These are phyloP conservation scores for Corapipo altera DNA, from an alignment of 2,113 vertebrate genomes.

Conservation along the genomic window DNA sequence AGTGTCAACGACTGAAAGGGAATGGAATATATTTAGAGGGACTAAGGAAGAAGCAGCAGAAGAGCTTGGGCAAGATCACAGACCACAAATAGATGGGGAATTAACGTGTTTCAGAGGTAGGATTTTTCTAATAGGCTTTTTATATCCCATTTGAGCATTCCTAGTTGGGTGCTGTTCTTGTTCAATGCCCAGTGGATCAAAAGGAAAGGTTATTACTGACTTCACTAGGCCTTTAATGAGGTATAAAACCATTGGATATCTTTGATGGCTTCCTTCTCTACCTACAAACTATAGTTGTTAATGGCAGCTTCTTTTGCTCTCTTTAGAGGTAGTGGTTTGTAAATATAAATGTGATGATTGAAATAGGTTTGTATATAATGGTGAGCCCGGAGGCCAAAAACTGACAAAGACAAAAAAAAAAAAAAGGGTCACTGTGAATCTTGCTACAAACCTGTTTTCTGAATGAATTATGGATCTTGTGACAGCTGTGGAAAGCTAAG, in stretches of 20 bases:
- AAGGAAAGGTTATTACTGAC: neutral
- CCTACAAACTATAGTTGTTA: neutral
- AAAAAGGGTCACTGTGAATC: neutral
- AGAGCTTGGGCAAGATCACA: neutral
- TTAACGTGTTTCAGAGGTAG: neutral
- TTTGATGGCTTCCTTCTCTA: neutral
- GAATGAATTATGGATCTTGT: neutral
- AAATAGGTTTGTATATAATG: neutral
- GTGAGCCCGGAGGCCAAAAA: neutral
- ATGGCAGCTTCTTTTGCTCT: neutral
- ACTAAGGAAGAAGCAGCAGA: neutral
- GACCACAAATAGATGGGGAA: neutral
- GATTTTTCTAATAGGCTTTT: neutral
- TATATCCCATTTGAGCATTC: neutral
- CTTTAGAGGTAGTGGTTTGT: neutral
- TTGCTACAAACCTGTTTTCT: neutral
- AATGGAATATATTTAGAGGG: neutral
- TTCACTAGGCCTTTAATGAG: neutral
- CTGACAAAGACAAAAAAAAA: neutral
- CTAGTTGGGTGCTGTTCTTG: neutral
- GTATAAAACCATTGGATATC: rapidly evolving
- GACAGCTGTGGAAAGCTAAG: neutral
- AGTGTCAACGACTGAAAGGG: neutral
- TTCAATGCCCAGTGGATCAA: neutral
- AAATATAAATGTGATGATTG: neutral